Evolutionary conservation across 2,113 vertebrate genomes (phyloP).

Genomic region (Elephas maximus): DNA sequence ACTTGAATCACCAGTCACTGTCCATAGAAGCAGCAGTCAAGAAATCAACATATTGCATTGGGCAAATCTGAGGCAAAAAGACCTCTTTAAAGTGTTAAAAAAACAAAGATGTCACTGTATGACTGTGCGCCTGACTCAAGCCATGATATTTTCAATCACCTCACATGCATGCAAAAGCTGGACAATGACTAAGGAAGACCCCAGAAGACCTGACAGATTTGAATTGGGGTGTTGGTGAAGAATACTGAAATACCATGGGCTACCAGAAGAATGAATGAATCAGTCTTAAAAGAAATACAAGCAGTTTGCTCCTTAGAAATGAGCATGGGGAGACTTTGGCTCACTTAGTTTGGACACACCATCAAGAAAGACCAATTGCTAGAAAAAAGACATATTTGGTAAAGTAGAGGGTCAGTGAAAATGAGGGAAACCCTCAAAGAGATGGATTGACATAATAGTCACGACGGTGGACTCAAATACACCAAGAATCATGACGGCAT

Average conservation of each 20-base stretch:
- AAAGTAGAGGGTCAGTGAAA: neutral
- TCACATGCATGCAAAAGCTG: neutral
- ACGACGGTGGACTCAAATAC: neutral
- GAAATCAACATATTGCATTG: neutral
- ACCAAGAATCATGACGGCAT: too few relatives aligned
- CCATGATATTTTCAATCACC: neutral
- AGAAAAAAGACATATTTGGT: neutral
- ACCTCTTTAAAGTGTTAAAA: neutral
- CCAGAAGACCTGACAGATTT: neutral
- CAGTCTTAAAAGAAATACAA: neutral
- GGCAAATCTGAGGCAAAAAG: neutral
- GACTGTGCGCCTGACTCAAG: neutral
- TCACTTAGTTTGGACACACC: neutral
- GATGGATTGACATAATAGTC: neutral
- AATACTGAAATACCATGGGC: neutral
- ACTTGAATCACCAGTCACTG: neutral
- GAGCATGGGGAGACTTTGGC: too few relatives aligned
- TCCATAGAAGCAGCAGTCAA: neutral
- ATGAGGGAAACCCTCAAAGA: neutral
- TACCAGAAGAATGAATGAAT: too few relatives aligned
- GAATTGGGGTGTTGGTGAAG: neutral
- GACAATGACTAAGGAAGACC: neutral
- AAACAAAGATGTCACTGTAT: neutral
- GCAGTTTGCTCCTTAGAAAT: neutral
- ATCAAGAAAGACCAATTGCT: neutral